Evolutionary conservation across 2,888 invertebrate species (phyloP), one percentile per base, ranked within the genome.

Genomic region (Digitonthophagus gazella): DNA sequence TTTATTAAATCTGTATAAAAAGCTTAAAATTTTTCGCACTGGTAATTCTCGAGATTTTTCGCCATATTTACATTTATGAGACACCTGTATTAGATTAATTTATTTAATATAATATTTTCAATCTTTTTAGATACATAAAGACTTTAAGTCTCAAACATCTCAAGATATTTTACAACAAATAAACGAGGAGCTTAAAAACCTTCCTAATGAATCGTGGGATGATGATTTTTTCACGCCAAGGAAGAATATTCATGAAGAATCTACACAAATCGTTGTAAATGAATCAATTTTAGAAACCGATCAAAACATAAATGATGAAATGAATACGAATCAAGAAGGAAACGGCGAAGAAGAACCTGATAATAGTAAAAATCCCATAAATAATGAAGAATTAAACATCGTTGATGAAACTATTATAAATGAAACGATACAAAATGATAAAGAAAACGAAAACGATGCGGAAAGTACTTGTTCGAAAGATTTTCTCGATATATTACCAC

Each of bases 361-460:
- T 54, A 57, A 4, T 4, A 15, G 5, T 57, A 57, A 57, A 3
- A 57, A 57, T n/a, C 3, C n/a, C n/a, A 15, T 15, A 57, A n/a
- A 3, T 57, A 15, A 4, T 5, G 57, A 64, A 11, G 28, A 28
- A 5, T 54, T 16, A n/a, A 18, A 66, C 15, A 16, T 69, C 2
- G 66, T 69, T 20, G 67, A 69, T 2, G 69, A 69, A 56, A 66
- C 69, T 14, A 16, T 67, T 14, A 3, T 44, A 44, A 44, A 44
- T 44, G 28, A 44, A 44, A 44, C 28, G 8, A 44, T 44, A 8
- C 28, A 44, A 44, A 44, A 44, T 44, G 6, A 44, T 44, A 11
- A 44, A 8, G 28, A 3, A 44, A 11, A 44, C 6, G 28, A 3
- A 44, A 11, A 44, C 6, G 22, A 22, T 44, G 6, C 6, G 28